phyloP scores from a whole-genome alignment of 1,140 invertebrate species.

The Argopecten irradians region DNA sequence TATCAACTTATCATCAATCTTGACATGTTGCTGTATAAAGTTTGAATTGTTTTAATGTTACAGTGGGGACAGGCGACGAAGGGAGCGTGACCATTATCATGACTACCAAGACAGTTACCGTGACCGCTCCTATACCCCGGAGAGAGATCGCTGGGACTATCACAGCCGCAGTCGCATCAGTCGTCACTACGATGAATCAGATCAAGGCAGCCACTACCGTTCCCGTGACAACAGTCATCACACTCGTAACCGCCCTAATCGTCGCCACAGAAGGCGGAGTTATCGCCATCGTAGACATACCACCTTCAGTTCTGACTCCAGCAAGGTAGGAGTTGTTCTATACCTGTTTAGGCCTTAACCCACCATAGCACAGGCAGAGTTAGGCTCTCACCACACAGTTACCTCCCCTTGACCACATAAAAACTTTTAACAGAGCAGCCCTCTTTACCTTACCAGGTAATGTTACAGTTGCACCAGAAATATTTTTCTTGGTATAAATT shows the following conservation, averaged over 20 bases:
- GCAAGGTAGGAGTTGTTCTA: constrained; percentile 50
- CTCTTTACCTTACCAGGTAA: constrained; percentile 24
- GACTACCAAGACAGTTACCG: constrained; percentile 36
- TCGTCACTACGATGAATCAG: constrained; percentile 42
- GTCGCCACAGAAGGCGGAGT: constrained; percentile 49
- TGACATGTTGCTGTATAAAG: constrained; percentile 26
- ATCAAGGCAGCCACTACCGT: constrained; percentile 53
- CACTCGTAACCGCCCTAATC: constrained; percentile 43
- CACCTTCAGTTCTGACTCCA: constrained; percentile 52
- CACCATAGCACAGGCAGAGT: background rate
- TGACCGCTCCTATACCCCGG: constrained; percentile 39
- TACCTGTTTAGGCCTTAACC: constrained; percentile 4
- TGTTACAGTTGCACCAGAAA: background rate
- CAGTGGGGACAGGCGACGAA: constrained; percentile 37
- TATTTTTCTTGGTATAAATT: background rate
- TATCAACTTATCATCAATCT: constrained; percentile 17
- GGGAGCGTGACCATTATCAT: constrained; percentile 43
- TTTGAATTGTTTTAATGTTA: constrained; percentile 35
- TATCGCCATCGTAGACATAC: constrained; percentile 49
- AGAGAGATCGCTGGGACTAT: constrained; percentile 34
- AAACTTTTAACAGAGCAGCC: background rate
- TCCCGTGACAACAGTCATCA: constrained; percentile 52
- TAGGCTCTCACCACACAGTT: background rate
- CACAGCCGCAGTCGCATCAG: constrained; percentile 47
- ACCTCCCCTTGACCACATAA: background rate